Evolutionary conservation across 92 coral and sea anemone species (phyloP), one percentile per base, ranked within the genome.

Genomic region (Umimayanthus chanpuru): DNA sequence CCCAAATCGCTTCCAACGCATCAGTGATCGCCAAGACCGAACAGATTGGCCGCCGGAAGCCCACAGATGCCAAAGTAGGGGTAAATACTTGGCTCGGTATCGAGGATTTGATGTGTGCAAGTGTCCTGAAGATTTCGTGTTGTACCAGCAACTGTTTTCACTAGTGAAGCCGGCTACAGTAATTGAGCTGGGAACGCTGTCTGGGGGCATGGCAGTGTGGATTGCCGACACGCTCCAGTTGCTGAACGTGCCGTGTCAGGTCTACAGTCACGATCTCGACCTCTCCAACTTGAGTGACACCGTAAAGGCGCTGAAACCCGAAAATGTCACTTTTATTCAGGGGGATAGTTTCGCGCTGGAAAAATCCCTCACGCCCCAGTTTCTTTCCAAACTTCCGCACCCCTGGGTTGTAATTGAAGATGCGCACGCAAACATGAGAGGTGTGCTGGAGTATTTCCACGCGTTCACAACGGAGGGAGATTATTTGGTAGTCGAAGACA

Each of bases 141-240:
- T 89, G 75, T 89, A 89, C 40, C 89, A 84, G 18, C 83, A 89
- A 73, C 72, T 89, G 73, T 76, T 89, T 40, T 76, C 67, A 16
- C 56, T 89, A 8, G 71, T 78, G 9, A 85, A 76, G 64, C 92
- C 92, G 28, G n/a, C 71, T 53, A 80, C 89, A 1, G 75, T 83
- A 18, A 89, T 89, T 55, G 91, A 89, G 89, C 86, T 89, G 40
- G 91, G 91, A 9, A 89, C 91, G 10, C 71, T 89, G 73, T 85
- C 92, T 20, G 92, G 92, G 6, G 92, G 91, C 2, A 88, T 73
- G 88, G 75, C 91, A 9, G 20, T 88, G 43, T 82, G 89, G 91
- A 73, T 82, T 61, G 80, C 91, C 23, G 91, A 89, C 36, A 89
- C 88, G 20, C 66, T 89, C 9, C 15, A 73, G 26, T 32, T 89